Evolutionary conservation across 2,888 invertebrate species (phyloP), one percentile per base, ranked within the genome.

Genomic region (Coecobrya sp.): DNA sequence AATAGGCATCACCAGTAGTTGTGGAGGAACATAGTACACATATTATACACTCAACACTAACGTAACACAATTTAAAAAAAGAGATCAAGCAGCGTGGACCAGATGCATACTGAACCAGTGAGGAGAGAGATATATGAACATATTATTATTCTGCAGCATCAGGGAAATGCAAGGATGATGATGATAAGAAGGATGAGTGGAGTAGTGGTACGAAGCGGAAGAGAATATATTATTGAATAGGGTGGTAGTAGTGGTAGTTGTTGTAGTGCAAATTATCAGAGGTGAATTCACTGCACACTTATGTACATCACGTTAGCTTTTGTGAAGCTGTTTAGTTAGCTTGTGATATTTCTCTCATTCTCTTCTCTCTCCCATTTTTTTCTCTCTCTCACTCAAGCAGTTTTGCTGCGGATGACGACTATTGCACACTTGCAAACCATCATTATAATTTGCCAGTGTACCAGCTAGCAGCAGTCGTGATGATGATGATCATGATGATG

Each of bases 361-460:
- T 73, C 45, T 45, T 19, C 22, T 42, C 19, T 19, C 19, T 25
- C 25, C 22, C 10, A 13, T 49, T 55, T 55, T 55, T 13, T 16
- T 30, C 55, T 55, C 62, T 65, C 65, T 11, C 65, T 16, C 30
- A 30, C 27, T 65, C 65, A 27, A 65, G 27, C 27, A 62, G 62
- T 65, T 79, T 79, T 49, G 16, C 52, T 45, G 22, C 49, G 52
- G 25, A 79, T 25, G 27, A 27, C n/a, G 65, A 27, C 30, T 76
- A 25, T 52, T 52, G 52, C 79, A 79, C 79, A 79, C 79, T 79
- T 79, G 79, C 79, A 79, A 79, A 79, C 27, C 27, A 79, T 79
- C 73, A 45, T 49, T 45, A 76, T 52, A 52, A 73, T 73, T 79
- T 52, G 73, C 42, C 42, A 73, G 42, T 73, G n/a, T 30, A 65